Evolutionary conservation across 2,113 vertebrate species (phyloP).

Genomic region (Stigmatopora argus): DNA sequence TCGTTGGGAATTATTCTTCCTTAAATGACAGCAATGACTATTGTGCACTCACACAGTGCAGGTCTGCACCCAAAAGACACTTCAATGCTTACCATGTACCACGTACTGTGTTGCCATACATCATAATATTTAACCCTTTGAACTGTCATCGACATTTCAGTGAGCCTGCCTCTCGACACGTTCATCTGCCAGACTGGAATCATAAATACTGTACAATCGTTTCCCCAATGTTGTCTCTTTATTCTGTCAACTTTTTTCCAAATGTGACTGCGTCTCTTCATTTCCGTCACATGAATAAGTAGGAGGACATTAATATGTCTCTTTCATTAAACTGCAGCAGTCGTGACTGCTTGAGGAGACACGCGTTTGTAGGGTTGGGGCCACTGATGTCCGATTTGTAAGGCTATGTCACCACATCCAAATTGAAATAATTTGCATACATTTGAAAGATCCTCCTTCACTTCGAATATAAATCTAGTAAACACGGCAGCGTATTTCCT

Average conservation of each 20-base stretch:
- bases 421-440: constrained; percentile 23
- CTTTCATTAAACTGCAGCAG: constrained; percentile 63
- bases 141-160: constrained; percentile 70
- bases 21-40: constrained; percentile 28
- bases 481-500: background rate
- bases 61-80: constrained; percentile 29
- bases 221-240: constrained; percentile 62
- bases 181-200: constrained; percentile 65
- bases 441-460: constrained; percentile 2
- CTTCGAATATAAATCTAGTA: constrained; percentile 1
- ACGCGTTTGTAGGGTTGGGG: constrained; percentile 34
- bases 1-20: background rate
- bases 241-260: constrained; percentile 61
- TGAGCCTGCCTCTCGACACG: constrained; percentile 63
- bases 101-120: constrained; percentile 49
- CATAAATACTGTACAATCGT: constrained; percentile 67
- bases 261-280: constrained; percentile 63
- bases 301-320: constrained; percentile 70
- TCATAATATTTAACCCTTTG: constrained; percentile 70
- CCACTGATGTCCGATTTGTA: constrained; percentile 65
- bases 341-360: constrained; percentile 40
- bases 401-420: constrained; percentile 40
- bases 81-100: constrained; percentile 36
- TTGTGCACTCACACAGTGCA: constrained; percentile 13
- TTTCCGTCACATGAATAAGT: constrained; percentile 70